Evolutionary conservation across 2,113 vertebrate species (phyloP).

Genomic region (Diphyllodes magnificus): DNA sequence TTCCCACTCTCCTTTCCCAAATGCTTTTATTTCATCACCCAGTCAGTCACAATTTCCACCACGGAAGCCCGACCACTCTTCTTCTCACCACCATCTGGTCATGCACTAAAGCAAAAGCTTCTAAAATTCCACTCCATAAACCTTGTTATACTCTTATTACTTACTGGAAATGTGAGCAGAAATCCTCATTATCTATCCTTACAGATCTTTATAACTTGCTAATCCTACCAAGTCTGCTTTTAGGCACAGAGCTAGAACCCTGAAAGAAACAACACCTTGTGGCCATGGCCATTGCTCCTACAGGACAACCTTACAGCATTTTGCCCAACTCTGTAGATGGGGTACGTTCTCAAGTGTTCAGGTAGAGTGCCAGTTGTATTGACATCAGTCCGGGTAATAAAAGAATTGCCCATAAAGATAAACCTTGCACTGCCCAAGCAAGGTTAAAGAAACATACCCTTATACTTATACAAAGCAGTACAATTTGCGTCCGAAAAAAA

Average conservation of each 20-base stretch:
- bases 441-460: neutral
- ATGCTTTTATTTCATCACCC: slow-evolving; percentile 50
- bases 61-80: slow-evolving; percentile 22
- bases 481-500: neutral
- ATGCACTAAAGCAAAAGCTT: slow-evolving; percentile 41
- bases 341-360: neutral
- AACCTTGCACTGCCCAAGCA: fast-evolving
- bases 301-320: neutral
- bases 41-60: slow-evolving; percentile 55
- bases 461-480: neutral
- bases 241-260: neutral
- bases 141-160: slow-evolving; percentile 40
- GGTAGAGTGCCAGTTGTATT: neutral
- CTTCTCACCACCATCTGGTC: slow-evolving; percentile 53
- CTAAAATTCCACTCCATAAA: slow-evolving; percentile 53
- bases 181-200: slow-evolving; percentile 15
- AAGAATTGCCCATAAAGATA: neutral
- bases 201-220: neutral
- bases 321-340: neutral
- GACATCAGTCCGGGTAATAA: fast-evolving
- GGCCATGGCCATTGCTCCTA: neutral
- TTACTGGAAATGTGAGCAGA: slow-evolving; percentile 46
- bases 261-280: neutral
- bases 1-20: slow-evolving; percentile 55
- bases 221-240: neutral